Evolutionary conservation across 2,797 vertebrate genomes (phyloP).

Genomic region (Pristis pectinata): DNA sequence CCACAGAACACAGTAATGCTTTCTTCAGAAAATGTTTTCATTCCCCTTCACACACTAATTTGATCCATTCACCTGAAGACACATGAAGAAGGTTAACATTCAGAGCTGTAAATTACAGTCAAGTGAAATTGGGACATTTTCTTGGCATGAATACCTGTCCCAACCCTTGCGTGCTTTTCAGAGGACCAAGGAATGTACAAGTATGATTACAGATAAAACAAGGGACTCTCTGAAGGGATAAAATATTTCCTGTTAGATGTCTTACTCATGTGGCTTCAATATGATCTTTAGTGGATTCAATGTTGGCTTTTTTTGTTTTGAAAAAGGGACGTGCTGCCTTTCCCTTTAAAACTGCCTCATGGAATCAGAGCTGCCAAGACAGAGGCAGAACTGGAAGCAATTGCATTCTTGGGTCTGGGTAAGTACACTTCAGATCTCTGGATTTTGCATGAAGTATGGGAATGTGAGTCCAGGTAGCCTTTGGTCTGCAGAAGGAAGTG

Average conservation of each 20-base stretch:
- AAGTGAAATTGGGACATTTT: neutral
- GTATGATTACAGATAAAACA: neutral
- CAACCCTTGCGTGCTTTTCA: too few relatives aligned
- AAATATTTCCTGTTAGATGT: neutral
- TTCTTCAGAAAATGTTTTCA: neutral
- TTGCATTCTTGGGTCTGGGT: constrained; percentile 85
- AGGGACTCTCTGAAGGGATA: neutral
- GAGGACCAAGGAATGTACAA: neutral
- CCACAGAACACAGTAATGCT: neutral
- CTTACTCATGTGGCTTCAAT: neutral
- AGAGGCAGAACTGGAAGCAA: constrained; percentile 81
- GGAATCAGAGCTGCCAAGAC: constrained; percentile 81
- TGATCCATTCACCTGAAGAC: neutral
- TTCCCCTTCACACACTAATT: neutral
- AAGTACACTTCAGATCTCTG: constrained; percentile 49
- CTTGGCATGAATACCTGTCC: neutral
- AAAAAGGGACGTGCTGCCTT: constrained; percentile 82
- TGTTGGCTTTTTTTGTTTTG: constrained; percentile 40
- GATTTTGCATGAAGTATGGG: constrained; percentile 38
- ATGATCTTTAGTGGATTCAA: neutral
- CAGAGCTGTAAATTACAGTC: neutral
- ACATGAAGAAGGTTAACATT: neutral
- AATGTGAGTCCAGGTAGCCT: constrained; percentile 38
- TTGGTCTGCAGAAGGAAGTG: constrained; percentile 43
- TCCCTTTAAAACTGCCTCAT: constrained; percentile 82